These are phyloP conservation scores for Aphidius colemani DNA, from an alignment of 2,888 invertebrate genomes.

Conservation along the genomic window DNA sequence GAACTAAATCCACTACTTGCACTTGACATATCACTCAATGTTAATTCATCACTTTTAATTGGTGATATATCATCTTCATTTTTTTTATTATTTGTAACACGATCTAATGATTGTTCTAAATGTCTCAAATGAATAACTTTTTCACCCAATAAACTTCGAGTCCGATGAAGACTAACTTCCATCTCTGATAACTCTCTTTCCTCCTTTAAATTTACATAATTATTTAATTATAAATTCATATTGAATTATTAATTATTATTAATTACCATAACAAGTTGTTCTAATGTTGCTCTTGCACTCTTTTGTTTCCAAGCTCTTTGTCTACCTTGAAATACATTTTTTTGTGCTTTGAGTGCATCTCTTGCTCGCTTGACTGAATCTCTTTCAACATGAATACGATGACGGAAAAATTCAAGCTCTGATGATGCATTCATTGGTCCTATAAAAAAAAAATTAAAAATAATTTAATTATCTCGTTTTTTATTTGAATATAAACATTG, in stretches of 20 bases:
- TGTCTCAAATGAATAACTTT: constrained; percentile 81
- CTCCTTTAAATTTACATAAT: constrained; percentile 64
- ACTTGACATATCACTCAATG: constrained; percentile 69
- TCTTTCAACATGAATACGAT: constrained; percentile 78
- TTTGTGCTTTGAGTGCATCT: constrained; percentile 72
- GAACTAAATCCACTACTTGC: constrained; percentile 71
- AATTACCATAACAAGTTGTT: constrained; percentile 64
- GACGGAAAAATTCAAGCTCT: constrained; percentile 82
- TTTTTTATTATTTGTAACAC: constrained; percentile 63
- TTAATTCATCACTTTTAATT: constrained; percentile 65
- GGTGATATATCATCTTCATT: constrained; percentile 48
- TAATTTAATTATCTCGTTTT: too few species aligned
- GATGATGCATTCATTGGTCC: constrained; percentile 61
- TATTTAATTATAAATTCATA: neutral
- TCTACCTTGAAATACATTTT: constrained; percentile 70
- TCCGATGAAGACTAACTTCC: constrained; percentile 82
- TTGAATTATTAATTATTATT: neutral
- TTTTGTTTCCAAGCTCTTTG: constrained; percentile 65
- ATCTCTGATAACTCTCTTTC: constrained; percentile 82
- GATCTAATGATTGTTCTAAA: constrained; percentile 76
- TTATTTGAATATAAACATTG: neutral
- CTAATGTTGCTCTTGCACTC: constrained; percentile 63
- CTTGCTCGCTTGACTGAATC: constrained; percentile 84
- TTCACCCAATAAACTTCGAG: constrained; percentile 78
- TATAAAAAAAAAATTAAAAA: constrained; percentile 30